Base-by-base conservation (phyloP, 1,140 invertebrate genomes). In the Linepithema humile region DNA sequence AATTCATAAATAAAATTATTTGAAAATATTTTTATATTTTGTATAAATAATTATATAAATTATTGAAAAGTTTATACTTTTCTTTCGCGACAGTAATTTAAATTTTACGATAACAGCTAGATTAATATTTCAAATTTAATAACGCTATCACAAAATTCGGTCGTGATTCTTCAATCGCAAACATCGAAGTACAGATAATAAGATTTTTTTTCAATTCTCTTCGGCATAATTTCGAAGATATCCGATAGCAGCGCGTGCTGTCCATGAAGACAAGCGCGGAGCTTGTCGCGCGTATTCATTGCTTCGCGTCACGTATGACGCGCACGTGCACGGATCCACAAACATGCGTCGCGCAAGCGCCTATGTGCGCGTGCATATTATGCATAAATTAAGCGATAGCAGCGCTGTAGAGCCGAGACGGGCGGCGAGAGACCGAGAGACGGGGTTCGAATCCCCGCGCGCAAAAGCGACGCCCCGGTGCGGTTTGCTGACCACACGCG, bases 341-440 rank as follows among this genome's bases (percentile, higher is more conserved):
- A 72, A 72, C 75, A 80, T 83, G 80, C 70, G 72, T 82, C 50
- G 50, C 67, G 55, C 40, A n/a, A 43, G 69, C 72, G 85, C 48
- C 62, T 40, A 50, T 67, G 43, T 40, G 26, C 85, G 70, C 57
- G 35, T 72, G 48, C 64, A 62, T 75, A 75, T 75, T 75, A 67
- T 83, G 84, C 84, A 89, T 89, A 88, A 85, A 87, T 88, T 90
- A 88, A n/a, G n/a, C n/a, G n/a, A n/a, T n/a, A n/a, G n/a, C n/a
- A n/a, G n/a, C n/a, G n/a, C n/a, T n/a, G 17, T 73, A 26, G 53
- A 45, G 65, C 29, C 72, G 35, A 55, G 53, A 43, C 20, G 38
- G 20, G 48, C 65, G 48, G 62, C 69, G 53, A 67, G 67, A 26
- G 70, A 59, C 26, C 15, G 65, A 59, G 73, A 64, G 74, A 32